Conservation (phyloP, 2,888 invertebrate species). For the Drosophila demipolita region DNA sequence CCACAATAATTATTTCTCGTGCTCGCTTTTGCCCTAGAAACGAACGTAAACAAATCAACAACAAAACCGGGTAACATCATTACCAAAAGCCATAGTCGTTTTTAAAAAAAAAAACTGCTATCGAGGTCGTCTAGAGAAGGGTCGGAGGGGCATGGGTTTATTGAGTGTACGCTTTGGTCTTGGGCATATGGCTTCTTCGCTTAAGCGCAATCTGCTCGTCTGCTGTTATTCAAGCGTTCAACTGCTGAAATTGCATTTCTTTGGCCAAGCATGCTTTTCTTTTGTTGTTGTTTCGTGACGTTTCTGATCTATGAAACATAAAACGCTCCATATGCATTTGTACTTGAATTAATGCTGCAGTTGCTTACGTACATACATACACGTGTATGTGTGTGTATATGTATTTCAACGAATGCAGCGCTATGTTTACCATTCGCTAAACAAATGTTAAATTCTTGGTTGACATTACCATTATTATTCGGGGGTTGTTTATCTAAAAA, state of each 20-base stretch:
- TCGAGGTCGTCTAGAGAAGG: constrained; percentile 75
- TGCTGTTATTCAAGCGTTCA: constrained; percentile 50
- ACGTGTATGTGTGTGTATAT: constrained; percentile 11
- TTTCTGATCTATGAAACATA: constrained; percentile 64
- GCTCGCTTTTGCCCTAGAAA: constrained; percentile 68
- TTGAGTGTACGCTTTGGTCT: constrained; percentile 18
- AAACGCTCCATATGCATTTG: constrained; percentile 43
- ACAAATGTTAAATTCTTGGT: constrained; percentile 57
- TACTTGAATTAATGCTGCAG: constrained; percentile 66
- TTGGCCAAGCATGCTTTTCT: constrained; percentile 23
- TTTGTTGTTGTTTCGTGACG: constrained; percentile 60
- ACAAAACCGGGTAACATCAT: constrained; percentile 73
- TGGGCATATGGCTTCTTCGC: constrained; percentile 9
- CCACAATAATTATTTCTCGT: constrained; percentile 60
- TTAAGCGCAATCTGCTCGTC: constrained; percentile 8
- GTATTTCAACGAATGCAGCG: constrained; percentile 29
- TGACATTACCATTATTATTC: constrained; percentile 53
- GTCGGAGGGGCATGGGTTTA: constrained; percentile 29
- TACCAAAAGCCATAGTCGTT: constrained; percentile 38
- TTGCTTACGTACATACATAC: constrained; percentile 37
- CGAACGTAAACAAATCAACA: constrained; percentile 61
- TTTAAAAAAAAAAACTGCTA: constrained; percentile 41
- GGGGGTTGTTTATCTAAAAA: constrained; percentile 42
- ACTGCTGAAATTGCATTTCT: constrained; percentile 69
- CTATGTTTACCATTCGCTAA: constrained; percentile 71